These are phyloP conservation scores for Crotalus viridis DNA, from an alignment of 2,113 vertebrate genomes.

Conservation along the genomic window DNA sequence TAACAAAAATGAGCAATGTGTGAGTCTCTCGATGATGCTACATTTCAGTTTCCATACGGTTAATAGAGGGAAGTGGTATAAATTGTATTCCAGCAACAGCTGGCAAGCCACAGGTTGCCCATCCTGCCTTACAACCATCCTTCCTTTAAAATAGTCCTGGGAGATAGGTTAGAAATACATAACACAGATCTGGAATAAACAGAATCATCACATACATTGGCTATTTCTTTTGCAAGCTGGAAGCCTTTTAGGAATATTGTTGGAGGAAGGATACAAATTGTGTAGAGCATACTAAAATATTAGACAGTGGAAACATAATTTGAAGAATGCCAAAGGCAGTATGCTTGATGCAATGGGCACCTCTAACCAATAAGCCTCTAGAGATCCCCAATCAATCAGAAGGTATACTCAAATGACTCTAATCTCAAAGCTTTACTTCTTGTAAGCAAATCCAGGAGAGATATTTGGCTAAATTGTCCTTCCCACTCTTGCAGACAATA, in stretches of 20 bases:
- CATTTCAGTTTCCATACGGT: background rate
- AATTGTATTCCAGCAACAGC: background rate
- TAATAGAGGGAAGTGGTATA: background rate
- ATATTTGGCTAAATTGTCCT: background rate
- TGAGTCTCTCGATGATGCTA: background rate
- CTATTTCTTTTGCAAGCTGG: background rate
- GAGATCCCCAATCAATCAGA: background rate
- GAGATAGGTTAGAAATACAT: background rate
- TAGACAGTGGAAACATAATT: background rate
- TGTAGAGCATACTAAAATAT: background rate
- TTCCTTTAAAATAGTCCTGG: background rate
- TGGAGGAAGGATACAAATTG: background rate
- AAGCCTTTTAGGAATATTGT: background rate
- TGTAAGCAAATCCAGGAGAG: background rate
- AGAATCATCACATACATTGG: background rate
- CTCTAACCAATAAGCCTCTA: background rate
- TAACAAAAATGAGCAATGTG: background rate
- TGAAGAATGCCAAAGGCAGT: background rate
- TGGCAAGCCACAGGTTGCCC: background rate
- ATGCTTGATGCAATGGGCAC: background rate
- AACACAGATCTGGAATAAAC: background rate
- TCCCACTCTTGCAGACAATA: background rate
- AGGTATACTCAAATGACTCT: background rate
- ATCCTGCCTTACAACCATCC: background rate
- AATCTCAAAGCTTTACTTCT: background rate